Conservation (phyloP, 2,797 vertebrate genomes). For the Sphenopsis melanotis region DNA sequence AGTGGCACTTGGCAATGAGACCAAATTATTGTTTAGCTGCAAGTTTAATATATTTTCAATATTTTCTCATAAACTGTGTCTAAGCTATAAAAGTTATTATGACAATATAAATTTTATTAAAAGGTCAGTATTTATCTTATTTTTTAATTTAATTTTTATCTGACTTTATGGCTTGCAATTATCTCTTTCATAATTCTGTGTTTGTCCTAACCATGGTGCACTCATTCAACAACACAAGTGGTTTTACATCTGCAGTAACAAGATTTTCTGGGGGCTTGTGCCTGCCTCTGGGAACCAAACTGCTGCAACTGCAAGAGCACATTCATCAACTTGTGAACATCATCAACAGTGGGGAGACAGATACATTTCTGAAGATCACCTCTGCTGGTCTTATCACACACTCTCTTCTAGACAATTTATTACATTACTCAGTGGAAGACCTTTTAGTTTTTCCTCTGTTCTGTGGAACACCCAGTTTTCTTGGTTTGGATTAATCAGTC, state of each 20-base stretch:
- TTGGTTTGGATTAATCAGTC: not conserved
- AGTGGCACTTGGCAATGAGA: not conserved
- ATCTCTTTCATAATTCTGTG: not conserved
- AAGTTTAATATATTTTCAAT: not conserved
- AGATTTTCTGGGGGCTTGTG: not conserved
- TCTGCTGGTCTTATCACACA: not conserved
- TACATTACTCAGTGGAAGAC: not conserved
- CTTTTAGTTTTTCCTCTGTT: not conserved
- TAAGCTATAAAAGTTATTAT: not conserved
- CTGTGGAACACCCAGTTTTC: not conserved
- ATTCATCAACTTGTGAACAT: not conserved
- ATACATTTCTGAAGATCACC: not conserved
- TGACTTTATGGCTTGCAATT: not conserved
- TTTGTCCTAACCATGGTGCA: not conserved
- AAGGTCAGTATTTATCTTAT: not conserved
- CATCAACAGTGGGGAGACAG: not conserved
- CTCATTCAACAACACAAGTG: not conserved
- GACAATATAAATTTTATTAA: not conserved
- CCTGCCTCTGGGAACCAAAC: not conserved
- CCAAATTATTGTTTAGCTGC: not conserved
- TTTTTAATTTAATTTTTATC: not conserved
- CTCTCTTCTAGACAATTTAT: not conserved
- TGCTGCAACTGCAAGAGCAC: not conserved
- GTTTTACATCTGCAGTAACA: not conserved
- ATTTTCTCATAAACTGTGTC: not conserved